Evolutionary conservation across 2,797 vertebrate genomes (phyloP).

Genomic region (Arnoldichthys spilopterus): DNA sequence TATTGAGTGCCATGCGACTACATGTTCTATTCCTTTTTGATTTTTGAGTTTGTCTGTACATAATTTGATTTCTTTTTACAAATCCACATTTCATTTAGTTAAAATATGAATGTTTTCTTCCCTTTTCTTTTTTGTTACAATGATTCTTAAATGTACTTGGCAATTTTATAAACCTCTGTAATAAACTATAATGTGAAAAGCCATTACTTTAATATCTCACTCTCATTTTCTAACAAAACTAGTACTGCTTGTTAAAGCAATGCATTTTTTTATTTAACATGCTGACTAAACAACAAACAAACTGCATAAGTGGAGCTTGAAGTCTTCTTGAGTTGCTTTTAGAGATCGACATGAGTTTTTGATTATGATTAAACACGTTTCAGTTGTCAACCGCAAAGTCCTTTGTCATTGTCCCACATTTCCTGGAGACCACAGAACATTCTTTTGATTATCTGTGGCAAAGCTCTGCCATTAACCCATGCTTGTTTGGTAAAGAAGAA

Average conservation of each 20-base stretch:
- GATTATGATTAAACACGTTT: conserved; percentile 49
- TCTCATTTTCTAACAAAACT: conserved; percentile 22
- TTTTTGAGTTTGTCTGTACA: conserved; percentile 85
- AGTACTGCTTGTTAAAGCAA: background rate
- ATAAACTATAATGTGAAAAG: conserved; percentile 82
- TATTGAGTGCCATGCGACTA: conserved; percentile 87
- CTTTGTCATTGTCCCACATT: conserved; percentile 55
- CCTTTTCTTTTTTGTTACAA: conserved; percentile 82
- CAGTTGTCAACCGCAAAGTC: conserved; percentile 54
- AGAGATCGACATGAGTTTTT: conserved; percentile 31
- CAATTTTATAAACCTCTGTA: conserved; percentile 86
- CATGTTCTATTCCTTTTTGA: conserved; percentile 72
- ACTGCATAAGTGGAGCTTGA: background rate
- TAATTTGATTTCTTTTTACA: conserved; percentile 86
- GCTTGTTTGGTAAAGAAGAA: conserved; percentile 32
- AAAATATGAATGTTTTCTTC: conserved; percentile 83
- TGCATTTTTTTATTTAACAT: background rate
- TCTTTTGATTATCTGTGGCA: conserved; percentile 51
- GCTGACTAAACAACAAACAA: conserved; percentile 9
- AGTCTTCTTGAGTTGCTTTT: conserved; percentile 20
- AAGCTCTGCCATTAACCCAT: conserved; percentile 31
- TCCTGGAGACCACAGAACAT: conserved; percentile 51
- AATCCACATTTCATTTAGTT: conserved; percentile 77
- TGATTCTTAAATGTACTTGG: conserved; percentile 87
- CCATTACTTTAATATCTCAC: conserved; percentile 41